Evolutionary conservation across 2,797 vertebrate genomes (phyloP), one percentile per base, ranked within the genome.

Genomic region (Chelon labrosus): DNA sequence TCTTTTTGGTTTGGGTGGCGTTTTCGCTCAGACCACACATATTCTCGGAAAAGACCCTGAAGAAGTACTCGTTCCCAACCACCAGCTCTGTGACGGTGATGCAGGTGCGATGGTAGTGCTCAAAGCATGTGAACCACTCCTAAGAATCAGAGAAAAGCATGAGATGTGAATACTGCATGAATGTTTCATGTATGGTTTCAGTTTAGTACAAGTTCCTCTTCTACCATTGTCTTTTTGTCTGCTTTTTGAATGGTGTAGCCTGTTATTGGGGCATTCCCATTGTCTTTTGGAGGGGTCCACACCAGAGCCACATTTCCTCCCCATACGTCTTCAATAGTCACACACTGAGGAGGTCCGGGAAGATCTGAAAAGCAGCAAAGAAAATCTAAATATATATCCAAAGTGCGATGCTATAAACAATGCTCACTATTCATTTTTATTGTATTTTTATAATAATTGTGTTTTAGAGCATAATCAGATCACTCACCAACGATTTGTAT

Each of bases 221-320:
- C 11, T 88, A 99, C 98, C 98, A 99, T 99, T 51, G 97, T 99
- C 89, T 99, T 99, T 84, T 98, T 98, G 87, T 99, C 98, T 27
- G 98, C 98, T 93, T 99, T 99, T 92, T 99, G 98, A 89, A 99
- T 98, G 4, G 98, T 99, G 85, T 99, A 99, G 62, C 98, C 98
- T 25, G 94, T 97, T 76, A 99, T 99, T 58, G 95, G 94, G 14
- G 97, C 96, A n/a, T 99, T 99, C 50, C 98, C 98, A 2, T 91
- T 95, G 84, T 99, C 97, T 76, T 94, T 96, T 2, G 98, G 98
- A 44, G 96, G 96, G 25, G 92, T 96, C 98, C 98, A 99, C n/a
- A 95, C 94, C 54, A 99, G 92, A 83, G 97, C 97, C 41, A 97
- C 98, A 4, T 99, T 99, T 75, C 93, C 96, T 67, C 98, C 98